Percentiles rank a stretch among this genome's conserved stretches.
phyloP scores from a whole-genome alignment of 1,140 invertebrate genomes.

The Venturia canescens region DNA sequence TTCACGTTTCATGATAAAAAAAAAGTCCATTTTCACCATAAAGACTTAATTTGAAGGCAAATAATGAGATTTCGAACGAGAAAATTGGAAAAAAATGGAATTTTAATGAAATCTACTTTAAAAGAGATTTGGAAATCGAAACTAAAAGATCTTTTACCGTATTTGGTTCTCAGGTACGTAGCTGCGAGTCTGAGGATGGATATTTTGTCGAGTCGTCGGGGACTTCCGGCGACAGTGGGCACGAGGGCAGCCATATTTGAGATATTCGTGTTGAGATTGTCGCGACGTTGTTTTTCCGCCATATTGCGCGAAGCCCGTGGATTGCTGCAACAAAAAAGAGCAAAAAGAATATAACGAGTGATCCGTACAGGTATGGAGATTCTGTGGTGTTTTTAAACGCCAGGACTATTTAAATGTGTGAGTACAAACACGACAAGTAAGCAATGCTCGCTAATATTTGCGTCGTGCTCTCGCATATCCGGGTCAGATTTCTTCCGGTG shows the following conservation, averaged over 20 bases:
- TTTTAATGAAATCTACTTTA: too few species aligned
- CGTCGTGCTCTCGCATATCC: too few species aligned
- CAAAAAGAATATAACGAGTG: neutral
- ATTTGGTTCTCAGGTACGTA: conserved; percentile 83
- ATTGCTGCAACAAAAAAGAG: conserved; percentile 78
- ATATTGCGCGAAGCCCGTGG: conserved; percentile 86
- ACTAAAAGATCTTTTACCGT: conserved; percentile 77
- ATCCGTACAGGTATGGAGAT: neutral
- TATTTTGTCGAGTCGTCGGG: conserved; percentile 92
- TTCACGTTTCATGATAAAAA: too few species aligned
- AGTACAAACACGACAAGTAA: too few species aligned
- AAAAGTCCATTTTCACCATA: too few species aligned
- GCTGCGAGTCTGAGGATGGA: conserved; percentile 90
- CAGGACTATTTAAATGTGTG: neutral
- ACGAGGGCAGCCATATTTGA: conserved; percentile 88
- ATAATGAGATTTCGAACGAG: neutral
- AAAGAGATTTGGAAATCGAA: neutral
- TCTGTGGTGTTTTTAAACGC: neutral
- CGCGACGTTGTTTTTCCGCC: conserved; percentile 92
- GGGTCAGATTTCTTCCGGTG: too few species aligned
- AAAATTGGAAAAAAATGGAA: conserved; percentile 50
- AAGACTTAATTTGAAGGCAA: too few species aligned
- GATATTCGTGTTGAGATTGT: conserved; percentile 93
- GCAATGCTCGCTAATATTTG: too few species aligned
- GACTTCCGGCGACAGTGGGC: conserved; percentile 87